Evolutionary conservation across 2,888 invertebrate species (phyloP), one percentile per base, ranked within the genome.

Genomic region (Tubulanus polymorphus): DNA sequence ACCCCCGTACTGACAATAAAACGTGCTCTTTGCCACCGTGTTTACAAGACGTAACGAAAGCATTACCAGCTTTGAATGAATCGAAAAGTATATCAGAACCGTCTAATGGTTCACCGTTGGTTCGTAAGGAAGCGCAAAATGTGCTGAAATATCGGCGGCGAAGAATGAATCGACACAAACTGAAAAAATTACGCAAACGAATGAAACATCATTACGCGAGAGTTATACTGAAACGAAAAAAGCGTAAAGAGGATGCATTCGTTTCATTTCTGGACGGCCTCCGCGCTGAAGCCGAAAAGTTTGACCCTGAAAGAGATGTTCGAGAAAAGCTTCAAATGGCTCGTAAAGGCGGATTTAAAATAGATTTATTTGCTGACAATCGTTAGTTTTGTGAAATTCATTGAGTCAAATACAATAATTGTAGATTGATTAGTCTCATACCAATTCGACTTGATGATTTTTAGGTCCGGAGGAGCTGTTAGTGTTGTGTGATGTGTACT

Each of bases 131-230:
- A 20, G 41, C 41, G 6, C 18, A 15, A 15, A 41, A 41, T 41
- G 41, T 41, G 15, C 41, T 41, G 41, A 41, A 41, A 41, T 41
- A 41, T 41, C 18, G 41, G 41, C 5, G 41, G 41, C 41, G 41
- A 18, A 18, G 23, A 18, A 41, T 41, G 41, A 41, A 41, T 41
- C 5, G 41, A 15, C 41, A 41, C 15, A 41, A 41, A 15, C 23
- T 41, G 23, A 41, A 41, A 23, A 41, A 41, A 41, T 15, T 41
- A 5, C 41, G 41, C 41, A 41, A 15, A 41, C 41, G 41, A 5
- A 41, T 41, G 41, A 41, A 41, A 41, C 23, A 20, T 41, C 18
- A 18, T 8, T 8, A 8, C 15, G 23, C 23, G 15, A 41, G 15
- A 15, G 18, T 41, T 18, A 23, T 23, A 8, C 41, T 20, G 41